Base-by-base conservation (phyloP, 2,888 invertebrate genomes). In the Drosophila macrothrix region DNA sequence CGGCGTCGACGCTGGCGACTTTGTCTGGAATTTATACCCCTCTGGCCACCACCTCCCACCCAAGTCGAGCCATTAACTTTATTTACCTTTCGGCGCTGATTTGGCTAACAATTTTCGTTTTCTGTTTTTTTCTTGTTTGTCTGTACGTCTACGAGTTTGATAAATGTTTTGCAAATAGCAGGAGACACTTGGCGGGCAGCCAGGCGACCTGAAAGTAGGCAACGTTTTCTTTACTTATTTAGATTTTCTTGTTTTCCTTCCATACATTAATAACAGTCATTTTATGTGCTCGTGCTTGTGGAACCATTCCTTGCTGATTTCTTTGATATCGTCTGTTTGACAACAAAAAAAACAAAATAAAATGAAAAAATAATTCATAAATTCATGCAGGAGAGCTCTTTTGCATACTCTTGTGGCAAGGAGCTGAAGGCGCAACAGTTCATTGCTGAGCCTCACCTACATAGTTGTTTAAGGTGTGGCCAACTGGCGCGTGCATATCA, bases 241-340 rank as follows among this genome's bases (percentile, higher is more conserved):
- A 53, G 39, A 68, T 68, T 50, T 65, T 43, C 31, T 67, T 66
- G n/a, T 62, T 60, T 63, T 64, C 65, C 39, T 33, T 28, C 58
- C 31, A 39, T 72, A 79, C 83, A 88, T 87, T 88, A 86, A 87
- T 86, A 87, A 86, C 86, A 86, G 86, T 88, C 86, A 85, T 73
- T 75, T 68, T 71, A 68, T 64, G 70, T 73, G 71, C 58, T 64
- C 62, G 46, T 52, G 46, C 46, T 46, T 55, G 49, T 56, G 59
- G 52, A 53, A 67, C 37, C 78, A 33, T 68, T 75, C 52, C 52
- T 37, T 46, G 67, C 59, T 55, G 69, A 64, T 72, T 69, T 69
- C 78, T 73, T 72, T 77, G 76, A 71, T 65, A 85, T 81, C 50
- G 56, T 46, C 60, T 65, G 54, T 65, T 70, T 55, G 49, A 41